These are phyloP conservation scores for Recurvirostra avosetta DNA, from an alignment of 2,113 vertebrate genomes.

Conservation along the genomic window DNA sequence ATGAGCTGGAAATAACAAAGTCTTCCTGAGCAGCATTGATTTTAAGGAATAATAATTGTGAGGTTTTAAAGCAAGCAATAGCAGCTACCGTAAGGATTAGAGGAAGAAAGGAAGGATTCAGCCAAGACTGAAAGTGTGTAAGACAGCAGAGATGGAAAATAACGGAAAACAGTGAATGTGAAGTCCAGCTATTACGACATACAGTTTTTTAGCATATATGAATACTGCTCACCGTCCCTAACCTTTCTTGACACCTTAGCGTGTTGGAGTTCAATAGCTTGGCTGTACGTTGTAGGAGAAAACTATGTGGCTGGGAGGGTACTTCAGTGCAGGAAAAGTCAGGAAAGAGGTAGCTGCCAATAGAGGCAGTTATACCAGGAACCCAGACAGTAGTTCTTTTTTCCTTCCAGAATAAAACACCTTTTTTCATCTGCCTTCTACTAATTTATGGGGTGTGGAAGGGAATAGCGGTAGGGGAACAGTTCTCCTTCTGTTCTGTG, in stretches of 20 bases:
- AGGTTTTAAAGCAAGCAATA: neutral
- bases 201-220: neutral
- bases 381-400: neutral
- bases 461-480: neutral
- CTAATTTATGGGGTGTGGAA: conserved; percentile 5
- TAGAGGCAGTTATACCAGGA: neutral
- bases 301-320: neutral
- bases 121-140: accelerated
- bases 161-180: neutral
- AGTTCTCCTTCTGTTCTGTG: neutral
- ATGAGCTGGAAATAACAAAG: neutral
- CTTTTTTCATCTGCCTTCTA: neutral
- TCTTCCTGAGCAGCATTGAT: neutral
- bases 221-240: neutral
- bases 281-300: neutral
- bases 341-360: neutral
- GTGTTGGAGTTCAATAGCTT: neutral
- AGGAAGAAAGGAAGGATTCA: neutral
- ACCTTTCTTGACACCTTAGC: neutral
- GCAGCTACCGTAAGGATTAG: neutral
- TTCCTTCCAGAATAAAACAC: neutral
- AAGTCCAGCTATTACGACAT: neutral
- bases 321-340: neutral
- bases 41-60: neutral
- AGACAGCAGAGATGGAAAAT: neutral